Conservation (phyloP, 1,140 invertebrate species). For the Arctopsyche grandis region DNA sequence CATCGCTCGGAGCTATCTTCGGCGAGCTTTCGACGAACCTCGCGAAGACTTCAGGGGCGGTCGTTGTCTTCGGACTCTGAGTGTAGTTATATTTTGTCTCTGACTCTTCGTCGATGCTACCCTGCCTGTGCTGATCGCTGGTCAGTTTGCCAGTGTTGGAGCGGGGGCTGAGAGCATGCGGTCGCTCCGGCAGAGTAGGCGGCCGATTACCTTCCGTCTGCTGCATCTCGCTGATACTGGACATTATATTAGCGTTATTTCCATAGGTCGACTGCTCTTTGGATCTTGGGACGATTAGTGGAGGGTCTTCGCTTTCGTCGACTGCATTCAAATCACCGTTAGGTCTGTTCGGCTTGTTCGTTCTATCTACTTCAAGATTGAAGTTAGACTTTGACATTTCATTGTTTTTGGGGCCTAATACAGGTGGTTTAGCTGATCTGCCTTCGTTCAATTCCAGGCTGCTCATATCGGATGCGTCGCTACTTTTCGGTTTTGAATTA, state of each 20-base stretch:
- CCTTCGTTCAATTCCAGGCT: neutral
- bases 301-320: conserved; percentile 42
- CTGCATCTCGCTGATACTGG: neutral
- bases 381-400: conserved; percentile 35
- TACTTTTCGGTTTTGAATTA: conserved; percentile 5
- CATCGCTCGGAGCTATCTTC: conserved; percentile 56
- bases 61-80: conserved; percentile 27
- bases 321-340: conserved; percentile 39
- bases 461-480: neutral
- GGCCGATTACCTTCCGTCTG: neutral
- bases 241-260: neutral
- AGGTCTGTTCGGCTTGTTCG: conserved; percentile 43
- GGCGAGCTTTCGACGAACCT: conserved; percentile 57
- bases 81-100: neutral
- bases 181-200: conserved; percentile 42
- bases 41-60: neutral
- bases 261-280: neutral
- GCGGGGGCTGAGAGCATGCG: conserved; percentile 42
- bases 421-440: conserved; percentile 31
- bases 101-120: conserved; percentile 12
- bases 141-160: conserved; percentile 6
- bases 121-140: neutral
- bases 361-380: conserved; percentile 49
- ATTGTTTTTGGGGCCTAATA: conserved; percentile 55
- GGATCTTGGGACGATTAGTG: conserved; percentile 40